These are phyloP conservation scores for Cheiracanthium punctorium DNA, from an alignment of 2,888 invertebrate species.

Conservation along the genomic window DNA sequence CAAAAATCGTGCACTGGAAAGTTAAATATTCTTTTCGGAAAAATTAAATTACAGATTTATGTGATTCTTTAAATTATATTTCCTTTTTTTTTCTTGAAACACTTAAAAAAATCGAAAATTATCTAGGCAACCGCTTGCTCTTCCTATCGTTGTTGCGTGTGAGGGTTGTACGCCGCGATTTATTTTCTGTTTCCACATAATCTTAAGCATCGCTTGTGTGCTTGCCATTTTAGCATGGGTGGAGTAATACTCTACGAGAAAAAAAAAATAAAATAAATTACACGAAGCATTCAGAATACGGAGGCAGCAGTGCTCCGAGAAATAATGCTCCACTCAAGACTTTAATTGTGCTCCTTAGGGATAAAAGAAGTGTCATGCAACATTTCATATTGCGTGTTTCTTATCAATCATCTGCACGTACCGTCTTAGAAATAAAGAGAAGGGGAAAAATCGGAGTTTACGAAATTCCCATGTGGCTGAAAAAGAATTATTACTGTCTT, in stretches of 20 bases:
- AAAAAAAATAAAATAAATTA: too few species aligned
- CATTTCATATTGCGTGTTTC: slow-evolving; percentile 40
- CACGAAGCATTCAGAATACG: background rate
- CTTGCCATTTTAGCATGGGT: background rate
- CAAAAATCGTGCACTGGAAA: too few species aligned
- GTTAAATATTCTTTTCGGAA: too few species aligned
- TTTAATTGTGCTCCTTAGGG: slow-evolving; percentile 56
- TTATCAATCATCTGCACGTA: slow-evolving; percentile 45
- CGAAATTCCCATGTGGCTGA: too few species aligned
- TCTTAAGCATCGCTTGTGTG: background rate
- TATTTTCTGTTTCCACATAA: background rate
- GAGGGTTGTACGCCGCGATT: background rate
- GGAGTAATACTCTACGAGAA: background rate
- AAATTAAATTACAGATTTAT: too few species aligned
- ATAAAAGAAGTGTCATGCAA: slow-evolving; percentile 33
- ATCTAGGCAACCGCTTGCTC: background rate
- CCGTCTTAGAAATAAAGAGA: background rate
- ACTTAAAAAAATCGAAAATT: too few species aligned
- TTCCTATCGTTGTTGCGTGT: slow-evolving; percentile 1
- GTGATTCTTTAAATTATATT: too few species aligned
- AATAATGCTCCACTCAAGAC: background rate
- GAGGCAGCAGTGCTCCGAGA: background rate
- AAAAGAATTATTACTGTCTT: too few species aligned
- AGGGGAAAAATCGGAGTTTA: background rate
- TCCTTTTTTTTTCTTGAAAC: too few species aligned